Percentiles rank a stretch among this genome's conserved stretches.
phyloP scores from a whole-genome alignment of 1,140 invertebrate species.

The Coenobita brevimanus region DNA sequence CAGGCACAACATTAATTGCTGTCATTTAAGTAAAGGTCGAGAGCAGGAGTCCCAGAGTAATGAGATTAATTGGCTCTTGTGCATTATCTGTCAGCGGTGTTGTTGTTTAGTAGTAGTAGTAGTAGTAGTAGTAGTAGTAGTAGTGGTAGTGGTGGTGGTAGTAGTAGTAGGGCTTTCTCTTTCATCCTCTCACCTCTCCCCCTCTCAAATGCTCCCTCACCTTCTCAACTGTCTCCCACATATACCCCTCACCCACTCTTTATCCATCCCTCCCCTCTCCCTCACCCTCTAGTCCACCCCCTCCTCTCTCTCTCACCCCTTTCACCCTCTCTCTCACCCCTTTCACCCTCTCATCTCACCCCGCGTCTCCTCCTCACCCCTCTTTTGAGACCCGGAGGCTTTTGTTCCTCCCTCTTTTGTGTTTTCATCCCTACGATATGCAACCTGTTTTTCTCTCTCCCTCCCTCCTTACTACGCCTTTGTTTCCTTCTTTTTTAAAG shows the following conservation, averaged over 20 bases:
- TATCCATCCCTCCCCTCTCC: neutral
- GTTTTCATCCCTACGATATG: neutral
- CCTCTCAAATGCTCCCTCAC: neutral
- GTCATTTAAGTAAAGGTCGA: too few species aligned
- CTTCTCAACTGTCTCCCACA: neutral
- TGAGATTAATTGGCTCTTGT: too few species aligned
- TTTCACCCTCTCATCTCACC: neutral
- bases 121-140: too few species aligned
- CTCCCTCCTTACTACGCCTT: neutral
- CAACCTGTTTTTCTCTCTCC: neutral
- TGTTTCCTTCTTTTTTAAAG: neutral
- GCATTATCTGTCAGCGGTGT: too few species aligned
- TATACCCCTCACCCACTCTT: neutral
- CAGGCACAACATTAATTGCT: too few species aligned
- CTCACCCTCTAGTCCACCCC: neutral
- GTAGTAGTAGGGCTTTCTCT: too few species aligned
- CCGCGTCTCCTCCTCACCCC: neutral
- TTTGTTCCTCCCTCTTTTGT: neutral
- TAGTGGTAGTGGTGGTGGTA: too few species aligned
- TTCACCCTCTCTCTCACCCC: neutral
- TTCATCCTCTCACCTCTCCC: neutral
- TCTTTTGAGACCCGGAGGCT: neutral
- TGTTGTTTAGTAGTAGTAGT: too few species aligned
- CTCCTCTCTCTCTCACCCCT: neutral
- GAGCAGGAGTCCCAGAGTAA: too few species aligned